Percentiles rank a stretch among this genome's conserved stretches.
Conservation (phyloP, 2,113 vertebrate genomes). For the western clawed frog (Xenopus tropicalis) region UCB_Xtro_10.0 CM004444.2:34486001-34486500, state of each 20-base stretch:
- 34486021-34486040: slow-evolving; percentile 2
- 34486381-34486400: too few relatives aligned
- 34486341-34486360: too few relatives aligned
- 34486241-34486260: slow-evolving; percentile 82
- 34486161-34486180: slow-evolving; percentile 81
- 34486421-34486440: too few relatives aligned
- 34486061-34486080: slow-evolving; percentile 87
- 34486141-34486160: slow-evolving; percentile 82
- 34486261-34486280: slow-evolving; percentile 53
- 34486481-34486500: too few relatives aligned
- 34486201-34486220: slow-evolving; percentile 94
- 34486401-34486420: too few relatives aligned
- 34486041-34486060: slow-evolving; percentile 98
- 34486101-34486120: slow-evolving; percentile 97
- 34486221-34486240: slow-evolving; percentile 93
- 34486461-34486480: too few relatives aligned
- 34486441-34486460: too few relatives aligned
- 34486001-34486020: too few relatives aligned
- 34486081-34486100: slow-evolving; percentile 90
- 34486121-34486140: slow-evolving; percentile 86
- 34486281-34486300: too few relatives aligned
- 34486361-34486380: too few relatives aligned
- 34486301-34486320: too few relatives aligned
- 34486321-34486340: too few relatives aligned
- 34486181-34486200: slow-evolving; percentile 91